Evolutionary conservation across 2,113 vertebrate species (phyloP), one percentile per base, ranked within the genome.

Genomic region (Peromyscus leucopus): DNA sequence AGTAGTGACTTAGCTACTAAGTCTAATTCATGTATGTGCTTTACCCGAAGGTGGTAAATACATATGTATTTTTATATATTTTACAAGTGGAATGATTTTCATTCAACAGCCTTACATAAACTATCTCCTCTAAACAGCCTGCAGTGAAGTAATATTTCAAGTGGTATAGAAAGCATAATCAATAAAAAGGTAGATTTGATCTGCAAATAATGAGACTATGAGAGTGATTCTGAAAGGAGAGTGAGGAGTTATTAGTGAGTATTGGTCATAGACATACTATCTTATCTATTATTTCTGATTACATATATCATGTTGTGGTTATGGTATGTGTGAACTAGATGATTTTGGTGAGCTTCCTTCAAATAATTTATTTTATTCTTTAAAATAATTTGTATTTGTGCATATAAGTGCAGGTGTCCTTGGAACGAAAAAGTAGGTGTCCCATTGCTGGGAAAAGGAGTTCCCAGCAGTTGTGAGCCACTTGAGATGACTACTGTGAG

Each of bases 141-240:
- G 24, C 7, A 36, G 55, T 71, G 33, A 95, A 84, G 39, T 90
- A 48, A 83, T 67, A 90, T 97, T 90, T 98, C 74, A 33, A 95
- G 61, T 76, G 36, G 13, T n/a, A 72, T 88, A 85, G 61, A 69
- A 95, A 88, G 55, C 26, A 92, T 33, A 2, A 26, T 74, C 86
- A 96, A 83, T 87, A 42, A 93, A 78, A 31, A 95, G 85, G 86
- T 61, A 83, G 17, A 92, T 59, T 59, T 55, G 48, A 83, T 39
- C 19, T 91, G 83, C 36, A 91, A 97, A 96, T 31, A 90, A 92
- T 96, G 75, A 90, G 22, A 94, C 48, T 69, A 88, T 33, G 9
- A 93, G 91, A 31, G n/a, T 92, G n/a, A 31, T 85, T 93, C 55
- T 76, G 63, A 95, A 96, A 96, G 48, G 21, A 93, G 55, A 89